A percentile compares a stretch with the other conserved stretches of the same genome.
phyloP scores from a whole-genome alignment of 2,113 vertebrate species.

The Todiramphus saurophagus region DNA sequence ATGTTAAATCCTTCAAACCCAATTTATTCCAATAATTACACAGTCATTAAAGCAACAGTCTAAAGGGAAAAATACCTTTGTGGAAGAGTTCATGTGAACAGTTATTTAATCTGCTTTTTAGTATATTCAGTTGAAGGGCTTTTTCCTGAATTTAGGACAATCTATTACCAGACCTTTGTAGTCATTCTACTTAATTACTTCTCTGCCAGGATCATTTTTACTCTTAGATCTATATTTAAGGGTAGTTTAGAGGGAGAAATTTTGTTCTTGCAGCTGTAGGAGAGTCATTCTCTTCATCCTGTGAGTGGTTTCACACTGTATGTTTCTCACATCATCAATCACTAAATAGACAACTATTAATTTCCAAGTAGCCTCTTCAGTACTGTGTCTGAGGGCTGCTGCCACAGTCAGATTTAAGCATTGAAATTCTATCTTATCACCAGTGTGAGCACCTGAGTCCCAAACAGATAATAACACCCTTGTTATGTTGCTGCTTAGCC shows the following conservation, averaged over 20 bases:
- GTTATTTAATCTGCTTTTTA: constrained; percentile 43
- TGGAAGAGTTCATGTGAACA: background rate
- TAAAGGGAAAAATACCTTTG: constrained; percentile 11
- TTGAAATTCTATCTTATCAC: background rate
- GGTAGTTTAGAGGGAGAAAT: background rate
- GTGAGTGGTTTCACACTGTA: background rate
- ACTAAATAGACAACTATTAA: background rate
- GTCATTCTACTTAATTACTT: constrained; percentile 44
- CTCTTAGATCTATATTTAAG: background rate
- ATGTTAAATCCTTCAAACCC: background rate
- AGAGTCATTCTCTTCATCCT: background rate
- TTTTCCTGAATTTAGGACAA: constrained; percentile 24
- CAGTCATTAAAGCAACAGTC: constrained; percentile 23
- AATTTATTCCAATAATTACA: constrained; percentile 31
- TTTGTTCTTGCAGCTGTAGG: background rate
- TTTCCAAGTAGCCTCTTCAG: background rate
- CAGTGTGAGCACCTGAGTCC: background rate
- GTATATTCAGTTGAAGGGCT: background rate
- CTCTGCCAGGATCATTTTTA: background rate
- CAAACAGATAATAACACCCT: background rate
- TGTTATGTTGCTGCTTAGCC: background rate
- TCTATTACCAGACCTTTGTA: constrained; percentile 14
- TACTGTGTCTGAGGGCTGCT: background rate
- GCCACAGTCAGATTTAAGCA: background rate
- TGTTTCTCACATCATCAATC: background rate